Base-by-base conservation (phyloP, 1,140 invertebrate genomes). In the Dreissena polymorpha region DNA sequence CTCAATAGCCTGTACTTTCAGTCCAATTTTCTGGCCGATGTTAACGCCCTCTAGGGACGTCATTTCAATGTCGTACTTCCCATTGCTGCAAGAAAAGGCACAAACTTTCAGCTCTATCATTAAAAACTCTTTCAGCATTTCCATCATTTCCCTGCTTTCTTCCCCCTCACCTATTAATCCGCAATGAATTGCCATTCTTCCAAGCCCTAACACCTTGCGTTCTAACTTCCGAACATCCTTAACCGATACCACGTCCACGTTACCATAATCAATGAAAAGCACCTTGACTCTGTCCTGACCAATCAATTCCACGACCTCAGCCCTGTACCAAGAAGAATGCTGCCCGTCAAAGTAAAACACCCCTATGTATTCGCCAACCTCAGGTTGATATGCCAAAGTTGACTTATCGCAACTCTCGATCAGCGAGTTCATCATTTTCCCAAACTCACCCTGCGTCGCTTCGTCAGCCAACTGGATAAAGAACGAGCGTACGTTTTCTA, bases 231-330 rank as follows among this genome's bases (percentile, higher is more conserved):
- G 67, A 23, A 86, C 73, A 23, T 80, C 69, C 13, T 29, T 50
- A 12, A 60, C 55, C 18, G 51, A 60, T 39, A 89, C 80, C 13
- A 25, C 27, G 27, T 87, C 85, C 1, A 25, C 71, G 57, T 88
- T 85, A 51, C 89, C 89, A 83, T 87, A 88, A 70, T 89, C 89
- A 49, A 88, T 70, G 69, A 86, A 89, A 21, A 85, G 75, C 57
- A 88, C 85, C 27, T 82, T 72, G 23, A 50, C 64, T 72, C 71
- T 65, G 8, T 69, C 50, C 7, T 73, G 21, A 18, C 77, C 71
- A 13, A 64, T 14, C 16, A 73, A 53, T 29, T 75, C 81, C 6
- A 88, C 29, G 0, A 89, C 69, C 25, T 72, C 63, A 14, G 70
- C 87, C 70, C 89, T 70, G 78, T 89, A 88, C 89, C 89, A 89